Evolutionary conservation across 2,888 invertebrate genomes (phyloP).

Genomic region (Ophion obscuratus): DNA sequence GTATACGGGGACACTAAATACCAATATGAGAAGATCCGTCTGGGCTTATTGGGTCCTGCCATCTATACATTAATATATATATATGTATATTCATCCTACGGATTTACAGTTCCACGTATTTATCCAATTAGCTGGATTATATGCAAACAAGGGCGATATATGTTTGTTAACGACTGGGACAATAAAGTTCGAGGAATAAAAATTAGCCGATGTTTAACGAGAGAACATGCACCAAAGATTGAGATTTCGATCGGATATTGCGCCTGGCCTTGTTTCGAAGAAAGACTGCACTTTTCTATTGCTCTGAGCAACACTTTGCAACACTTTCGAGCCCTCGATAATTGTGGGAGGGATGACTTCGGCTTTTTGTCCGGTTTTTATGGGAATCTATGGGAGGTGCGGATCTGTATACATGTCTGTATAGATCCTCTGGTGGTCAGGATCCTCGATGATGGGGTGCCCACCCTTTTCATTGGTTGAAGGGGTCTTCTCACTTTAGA

Average conservation of each 20-base stretch:
- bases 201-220: not conserved
- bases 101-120: constrained; percentile 63
- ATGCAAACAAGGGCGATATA: constrained; percentile 60
- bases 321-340: too few species aligned
- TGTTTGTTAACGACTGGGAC: constrained; percentile 45
- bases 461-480: too few species aligned
- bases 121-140: constrained; percentile 61
- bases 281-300: too few species aligned
- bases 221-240: not conserved
- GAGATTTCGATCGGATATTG: constrained; percentile 33
- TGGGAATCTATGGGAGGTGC: too few species aligned
- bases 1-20: constrained; percentile 32
- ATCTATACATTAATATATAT: too few species aligned
- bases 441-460: too few species aligned
- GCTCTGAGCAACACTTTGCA: too few species aligned
- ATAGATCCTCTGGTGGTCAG: too few species aligned
- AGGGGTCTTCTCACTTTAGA: too few species aligned
- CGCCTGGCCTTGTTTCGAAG: constrained; percentile 17
- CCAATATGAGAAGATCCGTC: constrained; percentile 44
- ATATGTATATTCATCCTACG: constrained; percentile 25
- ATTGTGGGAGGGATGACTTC: too few species aligned
- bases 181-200: constrained; percentile 36
- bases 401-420: too few species aligned
- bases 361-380: too few species aligned
- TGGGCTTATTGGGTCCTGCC: constrained; percentile 29